phyloP scores from a whole-genome alignment of 2,113 vertebrate species.

The Bucco capensis region DNA sequence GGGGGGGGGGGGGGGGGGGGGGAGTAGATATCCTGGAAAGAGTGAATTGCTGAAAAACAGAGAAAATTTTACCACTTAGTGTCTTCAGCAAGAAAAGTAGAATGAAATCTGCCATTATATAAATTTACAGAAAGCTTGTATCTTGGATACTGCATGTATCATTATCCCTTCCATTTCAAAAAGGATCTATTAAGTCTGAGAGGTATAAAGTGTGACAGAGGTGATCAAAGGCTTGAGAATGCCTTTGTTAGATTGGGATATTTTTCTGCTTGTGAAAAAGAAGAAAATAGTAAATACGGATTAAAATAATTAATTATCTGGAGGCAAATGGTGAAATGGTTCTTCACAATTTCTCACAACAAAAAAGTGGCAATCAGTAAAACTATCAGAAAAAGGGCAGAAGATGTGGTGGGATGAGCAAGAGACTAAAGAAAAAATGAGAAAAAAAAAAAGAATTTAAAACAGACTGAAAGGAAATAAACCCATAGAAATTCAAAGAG shows the following conservation, averaged over 20 bases:
- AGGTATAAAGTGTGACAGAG: not conserved
- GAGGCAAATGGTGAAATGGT: not conserved
- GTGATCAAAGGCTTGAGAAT: not conserved
- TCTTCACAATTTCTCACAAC: not conserved
- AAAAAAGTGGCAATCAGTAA: not conserved
- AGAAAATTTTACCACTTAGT: not conserved
- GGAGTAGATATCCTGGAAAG: not conserved
- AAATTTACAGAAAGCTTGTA: not conserved
- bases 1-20: too few species aligned
- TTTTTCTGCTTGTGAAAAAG: not conserved
- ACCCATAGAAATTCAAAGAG: not conserved
- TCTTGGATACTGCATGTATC: not conserved
- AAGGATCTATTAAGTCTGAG: not conserved
- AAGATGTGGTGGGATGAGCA: not conserved
- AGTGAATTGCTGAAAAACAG: not conserved
- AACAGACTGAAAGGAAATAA: not conserved
- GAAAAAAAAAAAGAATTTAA: not conserved
- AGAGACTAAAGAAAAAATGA: not conserved
- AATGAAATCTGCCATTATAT: not conserved
- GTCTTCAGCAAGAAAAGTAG: not conserved
- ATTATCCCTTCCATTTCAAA: not conserved
- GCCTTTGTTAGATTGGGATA: not conserved
- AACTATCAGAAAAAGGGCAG: not conserved
- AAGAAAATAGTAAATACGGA: not conserved
- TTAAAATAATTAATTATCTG: not conserved